These are phyloP conservation scores for Triplophysa siluroides DNA, from an alignment of 2,113 vertebrate genomes.

Conservation along the genomic window DNA sequence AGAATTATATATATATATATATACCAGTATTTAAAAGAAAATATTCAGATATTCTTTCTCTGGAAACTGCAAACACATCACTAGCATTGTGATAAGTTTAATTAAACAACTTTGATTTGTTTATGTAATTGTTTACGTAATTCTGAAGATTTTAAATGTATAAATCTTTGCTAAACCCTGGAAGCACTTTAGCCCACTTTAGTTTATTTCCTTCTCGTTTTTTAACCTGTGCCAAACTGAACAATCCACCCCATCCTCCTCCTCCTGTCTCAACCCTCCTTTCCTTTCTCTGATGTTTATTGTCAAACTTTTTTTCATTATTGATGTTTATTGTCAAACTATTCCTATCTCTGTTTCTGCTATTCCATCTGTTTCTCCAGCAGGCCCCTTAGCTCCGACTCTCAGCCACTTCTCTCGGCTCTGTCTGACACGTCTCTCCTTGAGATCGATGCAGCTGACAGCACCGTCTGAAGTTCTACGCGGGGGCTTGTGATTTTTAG, in stretches of 20 bases:
- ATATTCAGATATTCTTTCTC: no score
- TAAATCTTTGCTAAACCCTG: background rate
- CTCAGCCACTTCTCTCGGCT: slow-evolving; percentile 46
- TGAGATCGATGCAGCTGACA: slow-evolving; percentile 59
- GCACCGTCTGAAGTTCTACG: slow-evolving; percentile 42
- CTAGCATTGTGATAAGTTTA: background rate
- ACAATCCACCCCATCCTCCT: slow-evolving; percentile 12
- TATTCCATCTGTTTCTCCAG: slow-evolving; percentile 47
- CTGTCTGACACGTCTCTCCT: slow-evolving; percentile 42
- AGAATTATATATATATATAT: no score
- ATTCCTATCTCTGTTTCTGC: slow-evolving; percentile 45
- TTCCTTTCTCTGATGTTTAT: slow-evolving; percentile 17
- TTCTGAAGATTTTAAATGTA: background rate
- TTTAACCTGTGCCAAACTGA: slow-evolving; percentile 12
- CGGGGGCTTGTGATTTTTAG: slow-evolving; percentile 35
- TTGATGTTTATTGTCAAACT: slow-evolving; percentile 55
- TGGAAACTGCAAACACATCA: no score
- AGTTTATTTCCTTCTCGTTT: background rate
- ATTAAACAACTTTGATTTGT: background rate
- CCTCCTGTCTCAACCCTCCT: background rate
- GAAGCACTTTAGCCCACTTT: background rate
- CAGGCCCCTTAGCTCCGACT: slow-evolving; percentile 37
- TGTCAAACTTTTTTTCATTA: slow-evolving; percentile 20
- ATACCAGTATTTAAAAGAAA: no score
- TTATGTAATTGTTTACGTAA: background rate